Base-by-base conservation (phyloP, 2,113 vertebrate genomes). In the Pedetes capensis region DNA sequence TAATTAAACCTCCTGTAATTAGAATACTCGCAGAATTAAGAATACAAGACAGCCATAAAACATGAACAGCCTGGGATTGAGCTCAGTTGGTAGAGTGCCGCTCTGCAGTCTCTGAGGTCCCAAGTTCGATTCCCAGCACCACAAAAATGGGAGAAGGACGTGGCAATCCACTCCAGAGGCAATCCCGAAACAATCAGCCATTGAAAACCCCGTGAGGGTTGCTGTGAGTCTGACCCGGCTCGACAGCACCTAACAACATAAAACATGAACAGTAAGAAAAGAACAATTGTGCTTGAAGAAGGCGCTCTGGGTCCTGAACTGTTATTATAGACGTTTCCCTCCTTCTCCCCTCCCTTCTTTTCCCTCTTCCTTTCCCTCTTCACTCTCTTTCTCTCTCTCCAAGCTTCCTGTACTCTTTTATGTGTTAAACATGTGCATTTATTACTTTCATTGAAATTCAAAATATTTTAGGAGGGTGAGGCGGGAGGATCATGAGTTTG, bases 371-470 rank as follows among this genome's bases (percentile, higher is more conserved):
- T 32, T 44, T 25, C 34, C n/a, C 2, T 13, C 23, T n/a, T n/a
- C 27, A 13, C n/a, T 34, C 8, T 23, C 29, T 32, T 47, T 18
- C 9, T 49, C 20, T 29, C 64, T 57, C 47, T 74, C 53, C 34
- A 59, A 32, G 20, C 37, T 57, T 88, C 11, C 32, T 78, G 12
- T 16, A 39, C 16, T 81, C 29, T 79, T 75, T 88, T 75, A 53
- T 64, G 76, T 69, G 92, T 72, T 94, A 82, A 86, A 88, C 55
- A 47, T 53, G 32, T 44, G 4, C 20, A 59, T 47, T 78, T 79
- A 63, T 66, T 42, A 78, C 22, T 69, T 92, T 69, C 74, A n/a
- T 69, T 92, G 74, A 75, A 69, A 86, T 81, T 80, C 81, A 75
- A 84, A 76, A 42, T 80, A 75, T 37, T 87, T 76, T 64, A n/a